Percentiles rank a stretch among this genome's conserved stretches.
phyloP scores from a whole-genome alignment of 2,888 invertebrate species.

The Agrypnus murinus region DNA sequence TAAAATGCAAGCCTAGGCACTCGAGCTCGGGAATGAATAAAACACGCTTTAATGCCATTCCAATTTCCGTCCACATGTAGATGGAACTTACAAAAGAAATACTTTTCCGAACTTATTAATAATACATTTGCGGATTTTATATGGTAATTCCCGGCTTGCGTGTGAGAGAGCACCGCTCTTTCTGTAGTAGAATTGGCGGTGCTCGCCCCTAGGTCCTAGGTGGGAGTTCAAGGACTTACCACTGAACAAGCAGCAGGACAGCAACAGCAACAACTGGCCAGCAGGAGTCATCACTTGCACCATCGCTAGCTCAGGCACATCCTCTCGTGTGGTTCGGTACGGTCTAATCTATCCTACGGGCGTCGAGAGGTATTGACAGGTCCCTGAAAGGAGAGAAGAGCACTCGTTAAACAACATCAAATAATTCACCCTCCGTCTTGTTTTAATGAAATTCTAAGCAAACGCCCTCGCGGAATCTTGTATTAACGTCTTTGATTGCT shows the following conservation, averaged over 20 bases:
- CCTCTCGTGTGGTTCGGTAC: constrained; percentile 42
- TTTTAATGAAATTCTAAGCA: constrained; percentile 49
- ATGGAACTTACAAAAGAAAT: constrained; percentile 44
- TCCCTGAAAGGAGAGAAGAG: constrained; percentile 46
- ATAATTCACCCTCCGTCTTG: constrained; percentile 42
- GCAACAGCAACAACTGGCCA: constrained; percentile 42
- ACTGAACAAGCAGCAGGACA: constrained; percentile 42
- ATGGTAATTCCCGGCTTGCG: constrained; percentile 45
- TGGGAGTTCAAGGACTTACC: constrained; percentile 49
- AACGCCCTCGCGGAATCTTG: constrained; percentile 38
- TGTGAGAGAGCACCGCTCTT: constrained; percentile 17
- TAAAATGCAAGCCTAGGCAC: constrained; percentile 35
- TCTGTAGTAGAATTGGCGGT: constrained; percentile 13
- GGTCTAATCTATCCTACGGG: constrained; percentile 45
- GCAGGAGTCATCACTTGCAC: constrained; percentile 41
- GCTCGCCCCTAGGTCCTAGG: constrained; percentile 1
- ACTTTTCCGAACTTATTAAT: constrained; percentile 45
- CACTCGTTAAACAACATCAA: constrained; percentile 47
- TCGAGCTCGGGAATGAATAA: constrained; percentile 38
- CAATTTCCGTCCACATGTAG: constrained; percentile 43
- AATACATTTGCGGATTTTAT: constrained; percentile 48
- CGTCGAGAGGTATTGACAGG: constrained; percentile 46
- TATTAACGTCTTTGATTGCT: constrained; percentile 48
- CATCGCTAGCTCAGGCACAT: constrained; percentile 49
- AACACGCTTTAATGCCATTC: constrained; percentile 41